Conservation (phyloP, 2,888 invertebrate species). For the Magallana nippona region DNA sequence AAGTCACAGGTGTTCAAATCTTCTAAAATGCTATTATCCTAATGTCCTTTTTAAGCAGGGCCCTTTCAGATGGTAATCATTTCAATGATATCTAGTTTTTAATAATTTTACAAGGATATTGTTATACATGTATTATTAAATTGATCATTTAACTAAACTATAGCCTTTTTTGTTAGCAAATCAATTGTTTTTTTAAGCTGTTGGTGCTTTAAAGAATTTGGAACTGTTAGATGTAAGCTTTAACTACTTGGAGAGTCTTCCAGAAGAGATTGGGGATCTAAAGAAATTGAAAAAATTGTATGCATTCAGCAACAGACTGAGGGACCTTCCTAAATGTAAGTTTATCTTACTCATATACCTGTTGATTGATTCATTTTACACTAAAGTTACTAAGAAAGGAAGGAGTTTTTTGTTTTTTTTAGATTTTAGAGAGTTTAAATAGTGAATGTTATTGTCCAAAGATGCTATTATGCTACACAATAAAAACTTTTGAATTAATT, state of each 20-base stretch:
- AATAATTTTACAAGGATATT: not conserved
- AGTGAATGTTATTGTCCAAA: too few species aligned
- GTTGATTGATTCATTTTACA: too few species aligned
- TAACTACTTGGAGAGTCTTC: slow-evolving; percentile 53
- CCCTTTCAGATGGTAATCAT: too few species aligned
- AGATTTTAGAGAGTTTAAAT: too few species aligned
- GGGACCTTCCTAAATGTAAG: slow-evolving; percentile 52
- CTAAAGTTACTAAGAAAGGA: too few species aligned
- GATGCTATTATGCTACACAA: too few species aligned
- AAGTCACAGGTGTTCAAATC: too few species aligned
- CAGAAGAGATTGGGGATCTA: slow-evolving; percentile 49
- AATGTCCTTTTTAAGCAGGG: too few species aligned
- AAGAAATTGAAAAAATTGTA: slow-evolving; percentile 48
- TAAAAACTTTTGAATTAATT: too few species aligned
- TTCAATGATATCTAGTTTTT: not conserved
- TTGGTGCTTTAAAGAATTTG: slow-evolving; percentile 53
- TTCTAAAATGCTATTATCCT: too few species aligned
- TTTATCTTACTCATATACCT: not conserved
- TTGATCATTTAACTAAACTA: not conserved
- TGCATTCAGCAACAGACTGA: slow-evolving; percentile 52
- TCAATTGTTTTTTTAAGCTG: slow-evolving; percentile 42
- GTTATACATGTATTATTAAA: too few species aligned
- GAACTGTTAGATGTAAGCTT: slow-evolving; percentile 51
- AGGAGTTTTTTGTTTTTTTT: too few species aligned
- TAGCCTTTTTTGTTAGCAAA: not conserved